A percentile compares a stretch with the other conserved stretches of the same genome.
Evolutionary conservation across 2,888 invertebrate species (phyloP).

Genomic region (Lymantria monacha): DNA sequence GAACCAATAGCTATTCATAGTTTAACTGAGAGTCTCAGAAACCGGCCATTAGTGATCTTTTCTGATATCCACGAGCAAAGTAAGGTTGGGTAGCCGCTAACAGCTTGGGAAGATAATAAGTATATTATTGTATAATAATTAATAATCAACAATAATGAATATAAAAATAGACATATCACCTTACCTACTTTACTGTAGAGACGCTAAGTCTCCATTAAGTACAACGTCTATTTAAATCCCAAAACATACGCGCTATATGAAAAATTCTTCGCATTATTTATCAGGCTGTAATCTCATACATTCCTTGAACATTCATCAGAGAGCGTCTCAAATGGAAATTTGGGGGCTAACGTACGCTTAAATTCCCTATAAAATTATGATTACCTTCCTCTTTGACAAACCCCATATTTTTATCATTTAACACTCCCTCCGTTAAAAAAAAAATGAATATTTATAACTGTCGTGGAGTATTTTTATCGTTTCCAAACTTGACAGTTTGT

Average conservation of each 20-base stretch:
- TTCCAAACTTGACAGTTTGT: constrained; percentile 46
- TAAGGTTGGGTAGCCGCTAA: too few relatives aligned
- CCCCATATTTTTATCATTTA: constrained; percentile 66
- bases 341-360: constrained; percentile 35
- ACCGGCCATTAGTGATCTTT: too few relatives aligned
- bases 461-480: constrained; percentile 62
- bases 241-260: constrained; percentile 25
- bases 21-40: too few relatives aligned
- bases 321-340: constrained; percentile 37
- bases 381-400: constrained; percentile 65
- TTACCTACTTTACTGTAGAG: too few relatives aligned
- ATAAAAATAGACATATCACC: too few relatives aligned
- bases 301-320: constrained; percentile 37
- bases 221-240: constrained; percentile 31
- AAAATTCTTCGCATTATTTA: constrained; percentile 40
- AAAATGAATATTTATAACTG: constrained; percentile 74
- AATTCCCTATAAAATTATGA: constrained; percentile 66
- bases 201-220: too few relatives aligned
- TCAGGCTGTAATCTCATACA: constrained; percentile 38
- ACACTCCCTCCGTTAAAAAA: constrained; percentile 37
- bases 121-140: too few relatives aligned
- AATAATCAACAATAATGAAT: too few relatives aligned
- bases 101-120: too few relatives aligned
- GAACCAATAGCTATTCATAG: too few relatives aligned
- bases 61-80: too few relatives aligned